phyloP scores from a whole-genome alignment of 2,113 vertebrate species.

The Anarhynchus alexandrinus region DNA sequence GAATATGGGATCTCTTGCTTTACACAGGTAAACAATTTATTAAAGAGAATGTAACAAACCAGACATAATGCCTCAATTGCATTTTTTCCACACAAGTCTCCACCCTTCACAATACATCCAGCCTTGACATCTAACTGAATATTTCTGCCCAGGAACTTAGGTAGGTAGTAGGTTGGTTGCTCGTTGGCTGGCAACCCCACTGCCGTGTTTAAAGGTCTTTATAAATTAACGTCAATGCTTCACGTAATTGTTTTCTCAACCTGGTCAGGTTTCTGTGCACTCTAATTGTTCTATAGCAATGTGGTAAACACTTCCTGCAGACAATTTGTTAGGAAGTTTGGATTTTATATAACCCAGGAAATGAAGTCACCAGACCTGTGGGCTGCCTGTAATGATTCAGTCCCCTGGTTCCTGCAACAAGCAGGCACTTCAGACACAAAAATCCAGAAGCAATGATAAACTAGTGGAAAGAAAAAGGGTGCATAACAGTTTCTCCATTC shows the following conservation, averaged over 20 bases:
- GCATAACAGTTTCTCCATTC: not conserved
- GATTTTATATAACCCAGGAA: constrained; percentile 58
- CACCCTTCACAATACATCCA: not conserved
- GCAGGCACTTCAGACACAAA: not conserved
- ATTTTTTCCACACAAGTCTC: not conserved
- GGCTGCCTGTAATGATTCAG: constrained; percentile 6
- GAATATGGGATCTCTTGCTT: not conserved
- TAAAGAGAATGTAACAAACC: not conserved
- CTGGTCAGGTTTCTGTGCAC: not conserved
- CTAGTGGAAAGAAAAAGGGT: not conserved
- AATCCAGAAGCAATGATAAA: not conserved
- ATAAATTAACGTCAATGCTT: not conserved
- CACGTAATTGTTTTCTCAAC: constrained; percentile 6
- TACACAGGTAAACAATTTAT: not conserved
- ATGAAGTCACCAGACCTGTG: constrained; percentile 48
- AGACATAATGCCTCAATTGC: not conserved
- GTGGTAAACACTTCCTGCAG: constrained; percentile 50
- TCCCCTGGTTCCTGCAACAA: not conserved
- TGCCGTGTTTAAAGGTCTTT: not conserved
- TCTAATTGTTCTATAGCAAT: constrained; percentile 46
- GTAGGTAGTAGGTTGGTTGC: not conserved
- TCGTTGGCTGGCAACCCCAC: not conserved
- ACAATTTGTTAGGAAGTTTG: constrained; percentile 47
- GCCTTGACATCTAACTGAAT: not conserved
- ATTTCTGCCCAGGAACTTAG: not conserved